Base-by-base conservation (phyloP, 2,888 invertebrate species). In the Amorpha juglandis region DNA sequence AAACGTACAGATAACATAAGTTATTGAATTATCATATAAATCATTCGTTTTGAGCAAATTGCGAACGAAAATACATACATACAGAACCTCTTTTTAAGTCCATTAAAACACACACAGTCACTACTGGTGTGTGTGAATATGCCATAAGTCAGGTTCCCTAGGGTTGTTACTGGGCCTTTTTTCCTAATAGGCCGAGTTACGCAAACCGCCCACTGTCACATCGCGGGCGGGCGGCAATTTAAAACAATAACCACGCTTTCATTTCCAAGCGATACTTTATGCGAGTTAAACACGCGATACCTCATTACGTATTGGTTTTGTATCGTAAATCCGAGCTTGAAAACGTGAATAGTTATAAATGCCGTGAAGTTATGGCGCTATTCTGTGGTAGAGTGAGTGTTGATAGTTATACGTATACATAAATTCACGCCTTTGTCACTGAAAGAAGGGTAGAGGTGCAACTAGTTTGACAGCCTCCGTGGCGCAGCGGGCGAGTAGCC, bases 191-290 rank as follows among this genome's bases (percentile, higher is more conserved):
- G 63, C 70, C 69, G 69, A 68, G 71, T 78, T 76, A 79, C 76
- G 76, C 74, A 86, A 85, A 82, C 89, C 89, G 82, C 89, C 87
- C 86, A 83, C 85, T 87, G 88, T 88, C 88, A 87, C 85, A 86
- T 85, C 73, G 82, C 74, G 85, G 90, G 90, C 88, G 90, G 91
- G 87, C 76, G 83, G 87, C 87, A 83, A 90, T 91, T 90, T 91
- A 91, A 92, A 92, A 92, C 91, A 91, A 92, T 92, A 91, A 91
- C 78, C 84, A 78, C 79, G 89, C 89, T 88, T 89, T 87, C 79
- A 85, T 87, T 87, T 81, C 84, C 76, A 79, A 82, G 78, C 86
- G 75, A 84, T 86, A 81, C 78, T 88, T 92, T 91, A 92, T 90
- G 89, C 79, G 78, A 72, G 69, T 75, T 68, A 65, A 74, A 72